Evolutionary conservation across 2,797 vertebrate species (phyloP), one percentile per base, ranked within the genome.

Genomic region (Nasua narica): DNA sequence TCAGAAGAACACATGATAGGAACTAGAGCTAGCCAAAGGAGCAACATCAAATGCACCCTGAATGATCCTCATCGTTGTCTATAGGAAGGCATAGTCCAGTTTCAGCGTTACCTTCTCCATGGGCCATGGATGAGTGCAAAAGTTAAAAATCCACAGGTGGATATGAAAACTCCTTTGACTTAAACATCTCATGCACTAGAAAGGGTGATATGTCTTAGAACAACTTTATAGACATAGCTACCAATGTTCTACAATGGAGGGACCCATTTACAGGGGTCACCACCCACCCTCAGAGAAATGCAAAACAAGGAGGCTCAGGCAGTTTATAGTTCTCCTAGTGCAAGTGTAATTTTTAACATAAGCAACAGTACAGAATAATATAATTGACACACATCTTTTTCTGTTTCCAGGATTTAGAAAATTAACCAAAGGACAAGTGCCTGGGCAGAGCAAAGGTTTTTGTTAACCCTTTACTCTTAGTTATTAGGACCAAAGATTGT

Each of bases 51-150:
- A 70, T 62, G 12, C 14, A 78, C 13, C 50, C 60, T 27, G 5
- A 43, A 12, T 3, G 40, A 0, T 40, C 7, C 32, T 40, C 50
- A 40, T 2, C 27, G 1, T 11, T 40, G 15, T 27, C 4, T 12
- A 23, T 8, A 62, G 29, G 21, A 72, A 54, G 29, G 32, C 23
- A 46, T 1, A 25, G 23, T 10, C 3, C 18, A 43, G 3, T 37
- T 46, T 9, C 5, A 40, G 25, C 35, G 18, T 4, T 23, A 32
- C 50, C n/a, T 23, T 21, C 12, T 35, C 18, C 7, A 18, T 0
- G 9, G 35, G 18, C 6, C 50, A 15, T 29, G 52, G 23, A n/a
- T 40, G 7, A 69, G 2, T 77, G 18, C 12, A 52, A 92, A 88
- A 14, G 16, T n/a, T 67, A 52, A 92, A 46, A 92, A 43, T 77